Percentiles rank a stretch among this genome's conserved stretches.
Conservation (phyloP, 2,113 vertebrate genomes). For the Oreotrochilus melanogaster region DNA sequence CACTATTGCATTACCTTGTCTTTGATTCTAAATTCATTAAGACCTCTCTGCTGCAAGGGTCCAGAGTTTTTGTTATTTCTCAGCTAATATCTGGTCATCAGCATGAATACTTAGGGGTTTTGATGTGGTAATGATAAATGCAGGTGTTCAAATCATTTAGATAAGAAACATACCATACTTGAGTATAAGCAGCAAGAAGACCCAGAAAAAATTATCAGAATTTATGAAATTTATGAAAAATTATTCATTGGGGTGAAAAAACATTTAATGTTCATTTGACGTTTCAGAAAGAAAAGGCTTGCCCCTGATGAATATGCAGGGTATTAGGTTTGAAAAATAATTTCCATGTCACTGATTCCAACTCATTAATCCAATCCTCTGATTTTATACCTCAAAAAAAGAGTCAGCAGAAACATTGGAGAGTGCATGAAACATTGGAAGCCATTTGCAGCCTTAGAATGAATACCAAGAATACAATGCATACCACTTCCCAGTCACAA, state of each 20-base stretch:
- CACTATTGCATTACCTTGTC: not conserved
- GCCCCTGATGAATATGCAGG: not conserved
- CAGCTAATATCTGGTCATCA: not conserved
- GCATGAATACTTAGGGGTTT: not conserved
- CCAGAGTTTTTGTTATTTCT: not conserved
- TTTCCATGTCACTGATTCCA: not conserved
- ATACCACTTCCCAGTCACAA: not conserved
- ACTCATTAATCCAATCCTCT: not conserved
- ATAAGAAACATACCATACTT: not conserved
- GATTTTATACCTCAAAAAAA: not conserved
- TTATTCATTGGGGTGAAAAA: not conserved
- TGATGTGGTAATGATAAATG: not conserved
- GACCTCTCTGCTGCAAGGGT: not conserved
- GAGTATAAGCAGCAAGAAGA: not conserved
- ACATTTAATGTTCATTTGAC: not conserved
- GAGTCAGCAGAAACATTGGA: no score
- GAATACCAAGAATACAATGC: not conserved
- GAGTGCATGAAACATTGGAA: not conserved
- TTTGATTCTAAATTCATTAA: not conserved
- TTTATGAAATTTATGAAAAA: rapidly evolving
- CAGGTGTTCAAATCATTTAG: rapidly evolving
- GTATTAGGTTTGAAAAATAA: not conserved
- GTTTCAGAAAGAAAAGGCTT: not conserved
- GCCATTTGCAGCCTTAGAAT: not conserved
- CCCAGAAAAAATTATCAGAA: not conserved